phyloP scores from a whole-genome alignment of 2,797 vertebrate genomes.

The Poeciliopsis paucimaculata region DNA sequence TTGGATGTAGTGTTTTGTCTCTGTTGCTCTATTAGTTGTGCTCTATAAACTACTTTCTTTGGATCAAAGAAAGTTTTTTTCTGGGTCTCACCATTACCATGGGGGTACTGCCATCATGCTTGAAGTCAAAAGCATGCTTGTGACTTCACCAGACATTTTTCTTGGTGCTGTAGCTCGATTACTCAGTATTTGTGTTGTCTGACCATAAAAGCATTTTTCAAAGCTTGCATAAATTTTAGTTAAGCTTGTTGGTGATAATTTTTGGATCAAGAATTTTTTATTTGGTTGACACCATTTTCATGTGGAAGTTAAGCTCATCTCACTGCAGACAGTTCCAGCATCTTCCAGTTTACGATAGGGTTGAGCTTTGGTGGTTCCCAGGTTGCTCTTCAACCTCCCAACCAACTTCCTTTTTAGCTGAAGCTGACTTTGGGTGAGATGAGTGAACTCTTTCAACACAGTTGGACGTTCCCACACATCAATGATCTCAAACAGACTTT shows the following conservation, averaged over 20 bases:
- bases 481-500: background rate
- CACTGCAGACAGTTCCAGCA: background rate
- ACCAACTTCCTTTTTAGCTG: background rate
- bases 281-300: background rate
- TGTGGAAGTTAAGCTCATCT: background rate
- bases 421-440: background rate
- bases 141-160: background rate
- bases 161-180: background rate
- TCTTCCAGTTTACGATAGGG: background rate
- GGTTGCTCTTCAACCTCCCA: background rate
- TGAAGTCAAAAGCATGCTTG: background rate
- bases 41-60: no score
- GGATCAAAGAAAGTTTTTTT: background rate
- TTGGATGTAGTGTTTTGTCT: no score
- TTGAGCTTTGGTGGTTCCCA: background rate
- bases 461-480: background rate
- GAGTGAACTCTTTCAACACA: background rate
- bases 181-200: background rate
- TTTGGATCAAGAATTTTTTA: background rate
- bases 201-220: background rate
- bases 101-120: background rate
- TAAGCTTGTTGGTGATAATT: background rate
- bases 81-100: background rate
- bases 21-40: no score
- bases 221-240: background rate